These are phyloP conservation scores for Ceratoteleas bidentatus DNA, from an alignment of 1,140 invertebrate genomes.

Conservation along the genomic window DNA sequence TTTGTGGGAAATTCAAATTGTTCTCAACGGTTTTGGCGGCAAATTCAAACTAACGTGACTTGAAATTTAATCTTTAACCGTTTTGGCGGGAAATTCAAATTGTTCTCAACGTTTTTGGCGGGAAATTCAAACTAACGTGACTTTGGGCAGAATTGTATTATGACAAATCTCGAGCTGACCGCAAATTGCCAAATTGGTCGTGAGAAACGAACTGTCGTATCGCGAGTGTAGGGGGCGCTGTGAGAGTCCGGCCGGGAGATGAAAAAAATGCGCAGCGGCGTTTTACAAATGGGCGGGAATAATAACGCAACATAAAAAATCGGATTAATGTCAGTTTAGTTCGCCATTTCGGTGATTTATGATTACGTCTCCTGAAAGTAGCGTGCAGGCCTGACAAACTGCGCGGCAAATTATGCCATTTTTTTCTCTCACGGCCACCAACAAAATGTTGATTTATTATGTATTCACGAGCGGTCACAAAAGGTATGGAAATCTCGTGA, in stretches of 20 bases:
- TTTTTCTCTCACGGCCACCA: slow-evolving; percentile 49
- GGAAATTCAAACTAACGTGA: background rate
- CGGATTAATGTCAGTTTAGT: slow-evolving; percentile 65
- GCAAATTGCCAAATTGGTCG: no score
- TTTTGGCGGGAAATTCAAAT: no score
- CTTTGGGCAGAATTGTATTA: no score
- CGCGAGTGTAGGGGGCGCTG: no score
- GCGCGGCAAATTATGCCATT: slow-evolving; percentile 62
- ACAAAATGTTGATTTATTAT: slow-evolving; percentile 62
- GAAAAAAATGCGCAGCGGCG: slow-evolving; percentile 39
- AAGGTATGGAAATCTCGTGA: slow-evolving; percentile 57
- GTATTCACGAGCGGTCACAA: slow-evolving; percentile 50
- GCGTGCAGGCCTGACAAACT: slow-evolving; percentile 62
- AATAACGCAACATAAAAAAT: slow-evolving; percentile 63
- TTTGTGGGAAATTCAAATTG: no score
- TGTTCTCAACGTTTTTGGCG: no score
- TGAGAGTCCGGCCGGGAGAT: no score
- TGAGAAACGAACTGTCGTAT: no score
- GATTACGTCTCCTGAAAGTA: slow-evolving; percentile 61
- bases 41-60: background rate
- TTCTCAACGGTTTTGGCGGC: no score
- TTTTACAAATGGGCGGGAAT: slow-evolving; percentile 46
- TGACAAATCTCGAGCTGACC: no score
- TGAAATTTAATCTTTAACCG: no score
- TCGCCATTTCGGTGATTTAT: slow-evolving; percentile 62